These are phyloP conservation scores for Tenualosa thibaudeaui DNA, from an alignment of 2,797 vertebrate genomes.

Conservation along the genomic window DNA sequence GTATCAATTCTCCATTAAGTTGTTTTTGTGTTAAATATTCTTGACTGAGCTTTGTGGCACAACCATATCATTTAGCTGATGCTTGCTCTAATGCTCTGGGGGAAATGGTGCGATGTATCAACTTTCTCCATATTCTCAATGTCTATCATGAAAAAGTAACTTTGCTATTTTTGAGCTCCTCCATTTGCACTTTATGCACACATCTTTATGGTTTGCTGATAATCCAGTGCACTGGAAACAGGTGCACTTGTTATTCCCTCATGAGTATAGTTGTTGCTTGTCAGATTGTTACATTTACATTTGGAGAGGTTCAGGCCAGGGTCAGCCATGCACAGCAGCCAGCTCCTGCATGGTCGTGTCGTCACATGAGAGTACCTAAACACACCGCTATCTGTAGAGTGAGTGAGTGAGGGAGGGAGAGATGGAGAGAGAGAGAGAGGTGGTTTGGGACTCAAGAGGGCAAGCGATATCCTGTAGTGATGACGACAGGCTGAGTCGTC, in stretches of 20 bases:
- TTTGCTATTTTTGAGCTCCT: background rate
- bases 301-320: background rate
- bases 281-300: background rate
- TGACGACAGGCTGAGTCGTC: conserved; percentile 50
- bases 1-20: background rate
- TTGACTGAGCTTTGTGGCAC: background rate
- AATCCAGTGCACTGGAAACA: background rate
- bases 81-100: background rate
- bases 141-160: background rate
- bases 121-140: background rate
- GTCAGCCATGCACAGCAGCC: background rate
- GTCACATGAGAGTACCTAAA: background rate
- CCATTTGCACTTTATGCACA: background rate
- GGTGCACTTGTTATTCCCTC: conserved; percentile 12
- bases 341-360: background rate
- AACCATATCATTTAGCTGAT: background rate
- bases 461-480: conserved; percentile 42
- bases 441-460: background rate
- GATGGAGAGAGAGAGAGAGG: background rate
- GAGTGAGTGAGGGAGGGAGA: background rate
- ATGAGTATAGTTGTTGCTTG: background rate
- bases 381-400: background rate
- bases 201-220: background rate
- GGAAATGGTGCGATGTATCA: background rate
- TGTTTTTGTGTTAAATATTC: background rate